phyloP scores from a whole-genome alignment of 1,140 invertebrate genomes.

The Psilanteris sp. region DNA sequence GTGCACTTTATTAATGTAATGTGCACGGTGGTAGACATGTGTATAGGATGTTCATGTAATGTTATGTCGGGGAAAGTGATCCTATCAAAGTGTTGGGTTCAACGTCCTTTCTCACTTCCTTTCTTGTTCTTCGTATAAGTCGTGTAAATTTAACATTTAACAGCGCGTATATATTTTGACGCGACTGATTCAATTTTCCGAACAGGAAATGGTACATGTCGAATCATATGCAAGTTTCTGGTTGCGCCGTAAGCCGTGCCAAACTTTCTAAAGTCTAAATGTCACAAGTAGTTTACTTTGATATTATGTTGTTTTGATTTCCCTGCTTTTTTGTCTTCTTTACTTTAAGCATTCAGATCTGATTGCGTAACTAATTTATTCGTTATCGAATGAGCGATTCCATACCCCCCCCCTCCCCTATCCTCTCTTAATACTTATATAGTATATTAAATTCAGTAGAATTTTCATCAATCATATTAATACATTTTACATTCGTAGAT shows the following conservation, averaged over 20 bases:
- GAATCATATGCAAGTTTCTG: constrained; percentile 61
- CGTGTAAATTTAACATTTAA: constrained; percentile 33
- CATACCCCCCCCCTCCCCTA: no score
- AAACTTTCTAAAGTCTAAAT: constrained; percentile 72
- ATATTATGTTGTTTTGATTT: constrained; percentile 43
- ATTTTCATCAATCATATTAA: no score
- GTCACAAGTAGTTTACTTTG: constrained; percentile 67
- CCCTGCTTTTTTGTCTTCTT: constrained; percentile 42
- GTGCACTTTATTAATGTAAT: no score
- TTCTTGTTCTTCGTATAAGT: constrained; percentile 26
- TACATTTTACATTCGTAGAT: no score
- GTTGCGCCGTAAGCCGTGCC: constrained; percentile 25
- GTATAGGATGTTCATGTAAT: constrained; percentile 50
- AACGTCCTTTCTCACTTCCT: constrained; percentile 62
- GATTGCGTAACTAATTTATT: constrained; percentile 1
- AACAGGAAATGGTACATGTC: constrained; percentile 53
- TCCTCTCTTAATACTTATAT: no score
- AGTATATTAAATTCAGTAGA: no score
- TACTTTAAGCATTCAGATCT: constrained; percentile 10
- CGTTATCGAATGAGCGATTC: background rate
- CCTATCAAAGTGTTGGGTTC: constrained; percentile 52
- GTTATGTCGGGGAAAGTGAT: constrained; percentile 67
- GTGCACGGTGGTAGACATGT: constrained; percentile 43
- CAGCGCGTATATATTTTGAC: constrained; percentile 40
- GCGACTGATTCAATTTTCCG: constrained; percentile 47